A percentile compares a stretch with the other conserved stretches of the same genome.
phyloP scores from a whole-genome alignment of 1,140 invertebrate species.

The Hesperophylax magnus region DNA sequence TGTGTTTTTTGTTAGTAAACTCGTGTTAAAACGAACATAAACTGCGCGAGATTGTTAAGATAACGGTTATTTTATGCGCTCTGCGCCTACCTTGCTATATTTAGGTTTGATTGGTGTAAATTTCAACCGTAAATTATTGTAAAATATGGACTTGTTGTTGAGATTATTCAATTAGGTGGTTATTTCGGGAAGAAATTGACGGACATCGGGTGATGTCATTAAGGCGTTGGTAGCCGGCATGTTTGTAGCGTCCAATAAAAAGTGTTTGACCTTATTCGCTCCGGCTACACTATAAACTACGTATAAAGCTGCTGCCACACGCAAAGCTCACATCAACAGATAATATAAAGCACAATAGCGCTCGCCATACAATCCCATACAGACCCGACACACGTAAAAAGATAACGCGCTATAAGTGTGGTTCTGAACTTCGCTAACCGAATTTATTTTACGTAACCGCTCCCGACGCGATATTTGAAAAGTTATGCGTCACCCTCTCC shows the following conservation, averaged over 20 bases:
- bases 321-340: no score
- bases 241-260: conserved; percentile 16
- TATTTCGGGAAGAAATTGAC: conserved; percentile 42
- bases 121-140: conserved; percentile 14
- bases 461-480: no score
- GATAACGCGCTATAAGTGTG: no score
- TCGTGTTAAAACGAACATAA: background rate
- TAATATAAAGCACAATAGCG: no score
- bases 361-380: no score
- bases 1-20: conserved; percentile 5
- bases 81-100: background rate
- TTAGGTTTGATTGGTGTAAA: background rate
- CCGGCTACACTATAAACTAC: background rate
- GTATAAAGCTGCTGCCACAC: no score
- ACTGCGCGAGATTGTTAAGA: conserved; percentile 1
- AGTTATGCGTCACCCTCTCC: no score
- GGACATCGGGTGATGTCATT: conserved; percentile 38
- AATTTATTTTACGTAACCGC: no score
- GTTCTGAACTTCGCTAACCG: no score
- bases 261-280: conserved; percentile 37
- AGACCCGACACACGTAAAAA: no score
- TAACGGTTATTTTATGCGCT: background rate
- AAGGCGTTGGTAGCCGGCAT: conserved; percentile 28
- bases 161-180: conserved; percentile 44
- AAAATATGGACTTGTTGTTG: background rate